These are phyloP conservation scores for Liparis tanakae DNA, from an alignment of 2,797 vertebrate species.

Conservation along the genomic window DNA sequence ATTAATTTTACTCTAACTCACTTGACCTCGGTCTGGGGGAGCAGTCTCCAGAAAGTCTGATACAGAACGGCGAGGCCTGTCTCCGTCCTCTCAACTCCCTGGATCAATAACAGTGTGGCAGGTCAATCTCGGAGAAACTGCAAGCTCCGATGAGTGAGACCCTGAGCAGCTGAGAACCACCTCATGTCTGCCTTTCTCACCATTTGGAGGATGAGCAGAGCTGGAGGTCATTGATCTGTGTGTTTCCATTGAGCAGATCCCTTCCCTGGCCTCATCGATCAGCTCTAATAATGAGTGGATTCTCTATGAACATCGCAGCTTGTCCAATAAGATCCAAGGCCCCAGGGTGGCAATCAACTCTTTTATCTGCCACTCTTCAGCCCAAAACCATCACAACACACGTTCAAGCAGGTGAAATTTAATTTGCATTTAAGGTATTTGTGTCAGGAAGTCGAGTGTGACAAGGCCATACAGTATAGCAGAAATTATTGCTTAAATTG, in stretches of 20 bases:
- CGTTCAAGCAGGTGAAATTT: constrained; percentile 9
- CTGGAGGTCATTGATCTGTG: constrained; percentile 74
- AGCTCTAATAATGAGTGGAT: constrained; percentile 70
- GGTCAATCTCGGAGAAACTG: constrained; percentile 63
- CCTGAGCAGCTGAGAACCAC: constrained; percentile 28
- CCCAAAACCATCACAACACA: neutral
- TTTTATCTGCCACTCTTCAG: constrained; percentile 37
- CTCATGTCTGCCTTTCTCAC: constrained; percentile 44
- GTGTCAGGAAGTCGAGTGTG: constrained; percentile 12
- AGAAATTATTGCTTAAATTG: constrained; percentile 37
- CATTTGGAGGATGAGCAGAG: constrained; percentile 54
- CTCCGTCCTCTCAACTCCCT: constrained; percentile 53
- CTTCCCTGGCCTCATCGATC: constrained; percentile 63
- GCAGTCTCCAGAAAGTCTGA: constrained; percentile 52
- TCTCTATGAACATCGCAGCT: constrained; percentile 43
- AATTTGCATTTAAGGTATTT: constrained; percentile 36
- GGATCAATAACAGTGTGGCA: constrained; percentile 78
- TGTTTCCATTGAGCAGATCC: constrained; percentile 76
- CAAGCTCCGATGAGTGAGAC: constrained; percentile 54
- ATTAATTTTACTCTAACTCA: constrained; percentile 81
- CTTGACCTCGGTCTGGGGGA: constrained; percentile 67
- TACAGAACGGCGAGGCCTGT: constrained; percentile 46
- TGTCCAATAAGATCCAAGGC: constrained; percentile 55
- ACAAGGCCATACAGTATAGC: constrained; percentile 13
- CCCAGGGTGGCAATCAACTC: constrained; percentile 46